These are phyloP conservation scores for Orcinus orca DNA, from an alignment of 2,113 vertebrate genomes.

Conservation along the genomic window DNA sequence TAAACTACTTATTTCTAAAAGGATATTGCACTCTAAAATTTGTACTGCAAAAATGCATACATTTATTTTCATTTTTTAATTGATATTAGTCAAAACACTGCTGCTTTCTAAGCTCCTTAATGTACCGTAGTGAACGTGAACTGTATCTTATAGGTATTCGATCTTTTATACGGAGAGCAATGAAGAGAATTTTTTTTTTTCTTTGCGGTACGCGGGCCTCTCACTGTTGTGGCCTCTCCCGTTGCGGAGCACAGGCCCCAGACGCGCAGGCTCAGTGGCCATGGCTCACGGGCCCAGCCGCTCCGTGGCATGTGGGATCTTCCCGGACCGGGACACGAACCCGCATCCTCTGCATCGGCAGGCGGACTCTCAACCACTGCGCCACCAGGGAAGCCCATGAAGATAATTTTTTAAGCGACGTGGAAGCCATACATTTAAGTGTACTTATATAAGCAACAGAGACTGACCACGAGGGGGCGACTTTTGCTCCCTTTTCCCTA, in stretches of 20 bases:
- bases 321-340: too few species aligned
- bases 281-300: too few species aligned
- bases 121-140: conserved; percentile 52
- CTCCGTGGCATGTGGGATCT: too few species aligned
- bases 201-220: too few species aligned
- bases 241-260: too few species aligned
- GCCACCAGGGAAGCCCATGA: neutral
- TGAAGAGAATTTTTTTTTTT: conserved; percentile 46
- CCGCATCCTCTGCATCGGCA: too few species aligned
- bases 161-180: neutral
- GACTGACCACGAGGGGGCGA: neutral
- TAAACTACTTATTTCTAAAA: neutral
- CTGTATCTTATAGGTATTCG: conserved; percentile 12
- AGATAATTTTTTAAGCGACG: conserved; percentile 54
- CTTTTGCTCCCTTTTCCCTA: neutral
- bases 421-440: conserved; percentile 56
- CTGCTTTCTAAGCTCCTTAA: conserved; percentile 58
- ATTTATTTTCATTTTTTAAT: conserved; percentile 59
- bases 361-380: too few species aligned
- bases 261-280: too few species aligned
- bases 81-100: conserved; percentile 46
- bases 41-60: conserved; percentile 32
- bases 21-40: too few species aligned
- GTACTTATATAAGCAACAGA: conserved; percentile 40
- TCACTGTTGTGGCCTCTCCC: too few species aligned